These are phyloP conservation scores for Holothuria leucospilota DNA, from an alignment of 53 echinoderm and acorn worm species.

Conservation along the genomic window DNA sequence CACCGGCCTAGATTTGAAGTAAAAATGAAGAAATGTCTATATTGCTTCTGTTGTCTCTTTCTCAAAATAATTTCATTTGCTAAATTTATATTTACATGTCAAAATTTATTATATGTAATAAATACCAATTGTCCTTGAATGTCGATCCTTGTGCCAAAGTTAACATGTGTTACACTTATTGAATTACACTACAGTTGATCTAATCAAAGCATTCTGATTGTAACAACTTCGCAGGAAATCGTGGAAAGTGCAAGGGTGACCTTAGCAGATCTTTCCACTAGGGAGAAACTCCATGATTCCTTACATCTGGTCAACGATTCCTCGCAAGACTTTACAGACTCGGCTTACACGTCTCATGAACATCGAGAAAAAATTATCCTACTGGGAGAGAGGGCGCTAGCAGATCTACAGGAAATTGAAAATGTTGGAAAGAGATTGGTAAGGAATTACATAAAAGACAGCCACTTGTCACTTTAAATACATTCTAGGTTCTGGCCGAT, in stretches of 20 bases:
- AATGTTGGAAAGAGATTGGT: slow-evolving; percentile 75
- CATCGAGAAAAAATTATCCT: slow-evolving; percentile 92
- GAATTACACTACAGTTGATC: too few species aligned
- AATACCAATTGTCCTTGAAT: too few species aligned
- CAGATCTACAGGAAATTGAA: slow-evolving; percentile 72
- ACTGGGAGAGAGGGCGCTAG: slow-evolving; percentile 71
- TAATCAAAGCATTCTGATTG: too few species aligned
- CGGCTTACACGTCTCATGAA: slow-evolving; percentile 96
- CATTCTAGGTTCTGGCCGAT: too few species aligned
- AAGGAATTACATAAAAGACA: neutral
- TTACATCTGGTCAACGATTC: slow-evolving; percentile 85
- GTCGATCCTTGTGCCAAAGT: too few species aligned
- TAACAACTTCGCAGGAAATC: slow-evolving; percentile 66
- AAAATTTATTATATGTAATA: neutral
- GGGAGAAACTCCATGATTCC: slow-evolving; percentile 74
- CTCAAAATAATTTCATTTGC: neutral
- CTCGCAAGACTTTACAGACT: slow-evolving; percentile 96
- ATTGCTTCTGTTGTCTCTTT: neutral
- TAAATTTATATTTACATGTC: neutral
- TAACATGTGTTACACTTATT: too few species aligned
- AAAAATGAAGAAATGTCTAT: too few species aligned
- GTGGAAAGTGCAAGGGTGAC: slow-evolving; percentile 88
- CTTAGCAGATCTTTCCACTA: slow-evolving; percentile 78
- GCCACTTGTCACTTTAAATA: too few species aligned
- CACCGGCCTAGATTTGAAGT: too few species aligned